A percentile compares a stretch with the other conserved stretches of the same genome.
Conservation (phyloP, 2,113 vertebrate species). For the Cyanoderma ruficeps region DNA sequence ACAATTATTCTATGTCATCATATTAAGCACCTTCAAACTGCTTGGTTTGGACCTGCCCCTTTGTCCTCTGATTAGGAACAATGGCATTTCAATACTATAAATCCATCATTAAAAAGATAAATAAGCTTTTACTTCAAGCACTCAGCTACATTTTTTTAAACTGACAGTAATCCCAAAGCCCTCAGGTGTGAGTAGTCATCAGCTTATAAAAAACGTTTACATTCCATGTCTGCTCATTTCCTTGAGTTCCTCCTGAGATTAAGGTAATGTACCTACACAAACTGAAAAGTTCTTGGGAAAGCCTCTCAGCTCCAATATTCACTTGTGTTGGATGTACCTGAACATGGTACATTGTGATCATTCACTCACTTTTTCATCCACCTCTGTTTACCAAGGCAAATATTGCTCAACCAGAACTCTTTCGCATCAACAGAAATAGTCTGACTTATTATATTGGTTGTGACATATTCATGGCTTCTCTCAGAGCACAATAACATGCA, state of each 20-base stretch:
- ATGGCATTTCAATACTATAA: neutral
- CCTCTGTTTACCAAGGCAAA: neutral
- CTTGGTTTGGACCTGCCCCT: neutral
- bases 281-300: neutral
- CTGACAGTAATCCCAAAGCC: neutral
- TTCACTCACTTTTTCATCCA: neutral
- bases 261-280: neutral
- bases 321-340: neutral
- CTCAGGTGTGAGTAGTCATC: neutral
- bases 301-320: neutral
- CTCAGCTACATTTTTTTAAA: neutral
- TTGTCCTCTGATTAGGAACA: neutral
- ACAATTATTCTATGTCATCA: neutral
- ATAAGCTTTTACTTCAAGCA: neutral
- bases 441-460: neutral
- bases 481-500: neutral
- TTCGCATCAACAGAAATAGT: neutral
- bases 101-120: neutral
- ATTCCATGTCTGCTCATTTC: neutral
- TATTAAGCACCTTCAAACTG: neutral
- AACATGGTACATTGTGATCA: neutral
- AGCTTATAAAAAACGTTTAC: neutral
- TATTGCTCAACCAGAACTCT: neutral
- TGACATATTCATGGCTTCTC: neutral
- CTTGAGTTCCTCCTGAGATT: neutral